Percentiles rank a stretch among this genome's conserved stretches.
Evolutionary conservation across 2,888 invertebrate species (phyloP).

Genomic region (Lycia hirtaria): DNA sequence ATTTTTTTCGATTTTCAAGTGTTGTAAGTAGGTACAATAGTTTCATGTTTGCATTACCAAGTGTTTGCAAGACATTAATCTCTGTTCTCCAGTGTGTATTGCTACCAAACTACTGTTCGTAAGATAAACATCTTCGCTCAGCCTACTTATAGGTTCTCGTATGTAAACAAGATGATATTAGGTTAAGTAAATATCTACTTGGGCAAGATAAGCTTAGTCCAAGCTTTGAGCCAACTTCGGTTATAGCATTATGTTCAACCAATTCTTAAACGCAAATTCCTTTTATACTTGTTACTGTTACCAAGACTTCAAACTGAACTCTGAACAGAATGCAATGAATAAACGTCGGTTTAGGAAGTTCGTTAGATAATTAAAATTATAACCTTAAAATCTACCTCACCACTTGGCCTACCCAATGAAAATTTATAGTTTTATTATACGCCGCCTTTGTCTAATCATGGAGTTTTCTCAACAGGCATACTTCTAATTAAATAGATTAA

Average conservation of each 20-base stretch:
- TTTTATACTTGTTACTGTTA: too few species aligned
- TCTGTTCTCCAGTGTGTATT: neutral
- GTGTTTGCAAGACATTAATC: neutral
- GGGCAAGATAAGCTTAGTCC: neutral
- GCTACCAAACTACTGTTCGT: constrained; percentile 29
- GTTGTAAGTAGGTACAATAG: too few species aligned
- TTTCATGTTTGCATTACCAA: too few species aligned
- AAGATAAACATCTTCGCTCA: constrained; percentile 34
- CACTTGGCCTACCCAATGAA: neutral
- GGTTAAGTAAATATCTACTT: constrained; percentile 22
- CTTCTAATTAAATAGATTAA: constrained; percentile 31
- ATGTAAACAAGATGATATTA: constrained; percentile 30
- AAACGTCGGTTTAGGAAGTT: neutral
- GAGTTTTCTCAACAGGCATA: constrained; percentile 17
- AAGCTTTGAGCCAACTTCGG: too few species aligned
- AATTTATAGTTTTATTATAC: constrained; percentile 13
- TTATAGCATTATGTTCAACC: neutral
- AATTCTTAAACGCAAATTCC: too few species aligned
- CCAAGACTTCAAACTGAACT: too few species aligned
- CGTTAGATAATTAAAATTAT: neutral
- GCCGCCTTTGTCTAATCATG: constrained; percentile 14
- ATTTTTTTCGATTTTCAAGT: too few species aligned
- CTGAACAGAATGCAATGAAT: too few species aligned
- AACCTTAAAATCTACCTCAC: neutral
- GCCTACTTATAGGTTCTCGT: constrained; percentile 28